Conservation (phyloP, 1,140 invertebrate genomes). For the Halesus radiatus region DNA sequence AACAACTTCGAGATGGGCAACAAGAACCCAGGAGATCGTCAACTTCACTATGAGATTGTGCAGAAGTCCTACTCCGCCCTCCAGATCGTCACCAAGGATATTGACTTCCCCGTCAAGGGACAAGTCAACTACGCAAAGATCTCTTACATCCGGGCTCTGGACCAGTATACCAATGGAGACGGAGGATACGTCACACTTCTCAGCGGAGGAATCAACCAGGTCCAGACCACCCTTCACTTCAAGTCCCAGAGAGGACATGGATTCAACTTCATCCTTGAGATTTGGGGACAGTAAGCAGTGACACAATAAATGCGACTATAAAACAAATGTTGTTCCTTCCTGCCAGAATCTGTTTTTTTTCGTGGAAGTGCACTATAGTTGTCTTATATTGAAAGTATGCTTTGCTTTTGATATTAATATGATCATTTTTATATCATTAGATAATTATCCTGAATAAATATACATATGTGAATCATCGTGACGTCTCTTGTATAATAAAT, state of each 20-base stretch:
- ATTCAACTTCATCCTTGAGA: constrained; percentile 69
- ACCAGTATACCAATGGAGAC: constrained; percentile 68
- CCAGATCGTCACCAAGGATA: constrained; percentile 61
- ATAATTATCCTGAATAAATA: too few relatives aligned
- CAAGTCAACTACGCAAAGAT: constrained; percentile 64
- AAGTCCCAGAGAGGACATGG: constrained; percentile 70
- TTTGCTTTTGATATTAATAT: too few relatives aligned
- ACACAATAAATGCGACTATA: too few relatives aligned
- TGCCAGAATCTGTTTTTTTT: too few relatives aligned
- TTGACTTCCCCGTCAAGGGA: constrained; percentile 58
- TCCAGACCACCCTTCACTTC: constrained; percentile 67
- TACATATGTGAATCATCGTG: too few relatives aligned
- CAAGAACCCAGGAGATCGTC: constrained; percentile 55
- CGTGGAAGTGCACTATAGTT: too few relatives aligned
- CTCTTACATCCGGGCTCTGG: constrained; percentile 66
- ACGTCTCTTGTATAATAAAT: too few relatives aligned
- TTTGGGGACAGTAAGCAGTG: constrained; percentile 62
- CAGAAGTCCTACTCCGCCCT: constrained; percentile 63
- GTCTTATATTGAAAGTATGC: too few relatives aligned
- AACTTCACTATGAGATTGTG: constrained; percentile 61
- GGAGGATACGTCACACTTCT: constrained; percentile 65
- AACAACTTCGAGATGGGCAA: constrained; percentile 51
- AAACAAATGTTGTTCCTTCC: too few relatives aligned
- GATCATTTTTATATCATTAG: too few relatives aligned
- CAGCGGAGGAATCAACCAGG: constrained; percentile 64